These are phyloP conservation scores for Dryocosmus kuriphilus DNA, from an alignment of 2,888 invertebrate species.

Conservation along the genomic window DNA sequence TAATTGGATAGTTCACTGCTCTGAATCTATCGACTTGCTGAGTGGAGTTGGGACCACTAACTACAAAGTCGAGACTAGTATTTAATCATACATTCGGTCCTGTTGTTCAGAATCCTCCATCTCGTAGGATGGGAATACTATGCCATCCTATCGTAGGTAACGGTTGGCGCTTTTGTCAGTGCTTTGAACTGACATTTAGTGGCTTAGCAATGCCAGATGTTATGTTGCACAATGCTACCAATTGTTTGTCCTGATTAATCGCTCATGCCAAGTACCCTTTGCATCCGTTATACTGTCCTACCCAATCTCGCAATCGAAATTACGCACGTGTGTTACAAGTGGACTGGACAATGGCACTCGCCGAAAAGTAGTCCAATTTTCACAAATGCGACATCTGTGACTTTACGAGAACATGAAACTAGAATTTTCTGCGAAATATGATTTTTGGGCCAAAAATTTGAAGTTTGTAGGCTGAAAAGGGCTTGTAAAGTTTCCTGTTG, in stretches of 20 bases:
- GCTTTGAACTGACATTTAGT: constrained; percentile 43
- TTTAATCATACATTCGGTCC: not conserved
- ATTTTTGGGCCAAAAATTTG: not conserved
- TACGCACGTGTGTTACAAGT: constrained; percentile 45
- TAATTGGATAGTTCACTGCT: not conserved
- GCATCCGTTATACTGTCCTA: constrained; percentile 69
- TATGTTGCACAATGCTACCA: constrained; percentile 68
- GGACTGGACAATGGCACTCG: constrained; percentile 43
- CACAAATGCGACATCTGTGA: not conserved
- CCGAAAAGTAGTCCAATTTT: not conserved
- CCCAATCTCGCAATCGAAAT: constrained; percentile 63
- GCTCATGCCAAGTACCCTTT: constrained; percentile 67
- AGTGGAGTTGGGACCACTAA: not conserved
- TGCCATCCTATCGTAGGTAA: not conserved
- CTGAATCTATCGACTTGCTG: not conserved
- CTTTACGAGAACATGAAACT: not conserved
- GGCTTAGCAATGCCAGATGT: constrained; percentile 57
- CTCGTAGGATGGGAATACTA: constrained; percentile 16
- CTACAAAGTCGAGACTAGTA: not conserved
- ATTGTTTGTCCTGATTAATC: constrained; percentile 72
- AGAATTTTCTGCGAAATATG: not conserved
- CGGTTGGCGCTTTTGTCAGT: constrained; percentile 39
- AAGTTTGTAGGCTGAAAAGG: no score
- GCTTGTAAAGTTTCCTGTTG: no score
- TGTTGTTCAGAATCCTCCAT: constrained; percentile 1